A percentile compares a stretch with the other conserved stretches of the same genome.
Conservation (phyloP, 1,140 invertebrate genomes). For the Piezodorus guildinii region DNA sequence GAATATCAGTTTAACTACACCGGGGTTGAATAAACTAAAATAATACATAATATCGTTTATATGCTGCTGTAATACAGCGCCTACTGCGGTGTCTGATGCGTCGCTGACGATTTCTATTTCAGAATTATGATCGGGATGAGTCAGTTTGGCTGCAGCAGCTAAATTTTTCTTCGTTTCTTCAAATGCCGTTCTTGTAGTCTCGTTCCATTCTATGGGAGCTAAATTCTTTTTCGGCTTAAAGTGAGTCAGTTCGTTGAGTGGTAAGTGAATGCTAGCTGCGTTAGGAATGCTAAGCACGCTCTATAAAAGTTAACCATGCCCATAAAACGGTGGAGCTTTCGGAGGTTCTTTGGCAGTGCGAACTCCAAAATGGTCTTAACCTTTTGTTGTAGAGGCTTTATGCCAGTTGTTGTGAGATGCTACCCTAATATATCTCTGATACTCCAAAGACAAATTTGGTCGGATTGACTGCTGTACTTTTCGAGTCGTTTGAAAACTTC, state of each 20-base stretch:
- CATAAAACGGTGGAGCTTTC: constrained; percentile 32
- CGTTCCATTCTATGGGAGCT: neutral
- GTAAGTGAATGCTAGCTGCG: constrained; percentile 20
- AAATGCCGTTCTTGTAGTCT: neutral
- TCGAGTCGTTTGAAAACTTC: too few relatives aligned
- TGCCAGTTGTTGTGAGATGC: neutral
- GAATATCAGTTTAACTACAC: too few relatives aligned
- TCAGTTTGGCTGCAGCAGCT: neutral
- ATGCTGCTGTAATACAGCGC: neutral
- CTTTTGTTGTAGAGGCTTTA: constrained; percentile 14
- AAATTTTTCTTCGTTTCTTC: neutral
- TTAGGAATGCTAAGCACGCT: constrained; percentile 29
- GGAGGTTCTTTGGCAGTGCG: constrained; percentile 9
- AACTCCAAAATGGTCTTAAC: constrained; percentile 14
- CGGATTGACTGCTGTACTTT: too few relatives aligned
- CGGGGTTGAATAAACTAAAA: neutral
- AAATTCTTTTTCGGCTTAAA: neutral
- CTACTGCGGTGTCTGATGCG: neutral
- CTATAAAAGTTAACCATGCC: constrained; percentile 36
- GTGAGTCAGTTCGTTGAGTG: too few relatives aligned
- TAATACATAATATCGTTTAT: neutral
- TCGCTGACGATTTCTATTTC: neutral
- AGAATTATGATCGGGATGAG: neutral
- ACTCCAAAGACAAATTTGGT: too few relatives aligned
- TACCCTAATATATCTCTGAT: too few relatives aligned